phyloP scores from a whole-genome alignment of 2,113 vertebrate genomes.

The Pelecanus crispus region DNA sequence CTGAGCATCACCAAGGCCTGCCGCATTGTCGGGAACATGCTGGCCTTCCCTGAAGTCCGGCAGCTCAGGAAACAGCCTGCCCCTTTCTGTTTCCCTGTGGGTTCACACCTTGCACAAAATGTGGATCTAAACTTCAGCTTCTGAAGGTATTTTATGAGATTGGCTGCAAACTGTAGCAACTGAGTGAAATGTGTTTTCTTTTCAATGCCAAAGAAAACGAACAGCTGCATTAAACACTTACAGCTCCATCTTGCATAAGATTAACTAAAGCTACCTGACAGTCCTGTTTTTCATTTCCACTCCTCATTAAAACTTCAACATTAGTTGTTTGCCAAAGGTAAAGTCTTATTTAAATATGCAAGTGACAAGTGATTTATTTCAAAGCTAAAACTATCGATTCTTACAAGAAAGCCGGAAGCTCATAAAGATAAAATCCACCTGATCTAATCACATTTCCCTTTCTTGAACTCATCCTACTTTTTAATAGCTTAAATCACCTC shows the following conservation, averaged over 20 bases:
- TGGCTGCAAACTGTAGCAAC: not conserved
- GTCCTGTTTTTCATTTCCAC: not conserved
- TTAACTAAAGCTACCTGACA: not conserved
- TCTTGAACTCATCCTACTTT: not conserved
- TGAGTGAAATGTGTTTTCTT: not conserved
- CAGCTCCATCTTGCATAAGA: not conserved
- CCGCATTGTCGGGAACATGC: fast-evolving
- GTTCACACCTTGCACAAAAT: not conserved
- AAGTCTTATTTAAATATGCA: not conserved
- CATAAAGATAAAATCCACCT: not conserved
- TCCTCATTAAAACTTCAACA: not conserved
- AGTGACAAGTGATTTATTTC: not conserved
- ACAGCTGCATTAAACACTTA: not conserved
- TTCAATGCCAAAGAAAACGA: not conserved
- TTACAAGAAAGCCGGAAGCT: not conserved
- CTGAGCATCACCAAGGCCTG: not conserved
- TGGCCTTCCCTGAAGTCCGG: fast-evolving
- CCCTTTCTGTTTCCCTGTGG: not conserved
- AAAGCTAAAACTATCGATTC: not conserved
- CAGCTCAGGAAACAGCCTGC: not conserved
- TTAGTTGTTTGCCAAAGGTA: not conserved
- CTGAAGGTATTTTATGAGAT: not conserved
- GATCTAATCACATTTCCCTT: slow-evolving; percentile 9
- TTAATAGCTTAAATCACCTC: slow-evolving; percentile 21
- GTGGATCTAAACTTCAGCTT: not conserved